A percentile compares a stretch with the other conserved stretches of the same genome.
Evolutionary conservation across 2,797 vertebrate species (phyloP).

Genomic region (Yasuhikotakia modesta): DNA sequence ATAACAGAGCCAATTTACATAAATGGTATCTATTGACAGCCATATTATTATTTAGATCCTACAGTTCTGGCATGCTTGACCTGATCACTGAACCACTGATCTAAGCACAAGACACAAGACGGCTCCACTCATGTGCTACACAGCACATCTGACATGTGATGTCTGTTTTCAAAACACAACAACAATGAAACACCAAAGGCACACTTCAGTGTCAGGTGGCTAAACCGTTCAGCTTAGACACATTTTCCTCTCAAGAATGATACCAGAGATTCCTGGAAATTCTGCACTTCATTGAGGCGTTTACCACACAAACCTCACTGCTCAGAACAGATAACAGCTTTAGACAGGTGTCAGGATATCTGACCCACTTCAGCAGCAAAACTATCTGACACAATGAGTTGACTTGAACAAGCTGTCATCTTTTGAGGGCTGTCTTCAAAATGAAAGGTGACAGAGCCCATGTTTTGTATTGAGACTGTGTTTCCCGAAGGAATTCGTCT

Average conservation of each 20-base stretch:
- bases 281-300: constrained; percentile 11
- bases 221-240: constrained; percentile 15
- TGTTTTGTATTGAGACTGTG: not conserved
- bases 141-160: not conserved
- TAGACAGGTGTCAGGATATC: constrained; percentile 3
- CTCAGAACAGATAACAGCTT: constrained; percentile 25
- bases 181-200: not conserved
- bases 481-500: too few species aligned
- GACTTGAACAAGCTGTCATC: not conserved
- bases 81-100: constrained; percentile 24
- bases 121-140: not conserved
- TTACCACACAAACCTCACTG: constrained; percentile 9
- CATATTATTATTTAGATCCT: too few species aligned
- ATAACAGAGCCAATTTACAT: too few species aligned
- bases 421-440: not conserved
- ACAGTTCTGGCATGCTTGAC: not conserved
- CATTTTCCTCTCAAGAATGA: constrained; percentile 23
- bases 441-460: not conserved
- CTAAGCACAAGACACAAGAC: not conserved
- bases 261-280: constrained; percentile 31
- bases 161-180: constrained; percentile 10
- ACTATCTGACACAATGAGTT: not conserved
- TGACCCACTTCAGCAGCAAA: constrained; percentile 13
- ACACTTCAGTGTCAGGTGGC: not conserved
- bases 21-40: too few species aligned